Conservation (phyloP, 2,113 vertebrate genomes). For the Daphoenositta chrysoptera region DNA sequence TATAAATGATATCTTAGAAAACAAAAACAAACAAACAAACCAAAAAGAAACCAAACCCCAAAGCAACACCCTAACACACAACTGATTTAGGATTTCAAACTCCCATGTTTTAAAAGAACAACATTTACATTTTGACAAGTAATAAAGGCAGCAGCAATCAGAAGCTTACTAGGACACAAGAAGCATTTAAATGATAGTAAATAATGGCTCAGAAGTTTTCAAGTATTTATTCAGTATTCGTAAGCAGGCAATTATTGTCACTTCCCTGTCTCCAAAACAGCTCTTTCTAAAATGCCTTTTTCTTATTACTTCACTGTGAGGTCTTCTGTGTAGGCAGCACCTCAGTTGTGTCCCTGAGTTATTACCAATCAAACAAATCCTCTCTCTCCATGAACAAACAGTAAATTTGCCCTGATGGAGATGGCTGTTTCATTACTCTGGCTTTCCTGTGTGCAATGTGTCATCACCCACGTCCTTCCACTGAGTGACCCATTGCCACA, state of each 20-base stretch:
- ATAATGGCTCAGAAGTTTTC: background rate
- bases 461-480: background rate
- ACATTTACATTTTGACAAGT: background rate
- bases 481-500: background rate
- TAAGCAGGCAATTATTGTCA: background rate
- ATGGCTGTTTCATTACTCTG: background rate
- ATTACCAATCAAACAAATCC: background rate
- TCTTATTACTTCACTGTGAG: background rate
- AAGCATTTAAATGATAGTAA: background rate
- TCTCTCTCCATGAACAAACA: background rate
- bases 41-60: background rate
- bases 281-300: background rate
- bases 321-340: background rate
- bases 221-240: background rate
- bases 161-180: background rate
- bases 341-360: background rate
- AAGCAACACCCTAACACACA: background rate
- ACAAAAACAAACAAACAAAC: background rate
- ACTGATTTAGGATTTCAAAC: background rate
- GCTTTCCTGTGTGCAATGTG: background rate
- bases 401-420: background rate
- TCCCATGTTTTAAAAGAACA: background rate
- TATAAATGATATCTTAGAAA: background rate
- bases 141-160: background rate
- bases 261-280: background rate